phyloP scores from a whole-genome alignment of 2,113 vertebrate genomes.

The Tenebrosternarchus preto region DNA sequence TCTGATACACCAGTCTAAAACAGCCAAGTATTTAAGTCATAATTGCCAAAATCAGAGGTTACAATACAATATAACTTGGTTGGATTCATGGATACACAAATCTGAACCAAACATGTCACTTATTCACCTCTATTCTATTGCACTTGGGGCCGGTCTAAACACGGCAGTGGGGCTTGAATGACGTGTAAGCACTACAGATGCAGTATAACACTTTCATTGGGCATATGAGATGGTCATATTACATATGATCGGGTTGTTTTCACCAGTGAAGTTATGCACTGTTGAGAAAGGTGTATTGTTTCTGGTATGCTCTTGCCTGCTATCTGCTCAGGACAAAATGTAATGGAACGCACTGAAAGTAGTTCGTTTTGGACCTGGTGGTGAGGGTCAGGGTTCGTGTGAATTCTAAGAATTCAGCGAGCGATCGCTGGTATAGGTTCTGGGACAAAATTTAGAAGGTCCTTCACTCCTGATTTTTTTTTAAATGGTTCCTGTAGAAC shows the following conservation, averaged over 20 bases:
- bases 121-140: constrained; percentile 1
- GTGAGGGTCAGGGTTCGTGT: not conserved
- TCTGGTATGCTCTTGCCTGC: constrained; percentile 24
- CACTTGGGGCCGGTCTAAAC: not conserved
- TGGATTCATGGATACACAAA: not conserved
- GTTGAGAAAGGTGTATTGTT: constrained; percentile 17
- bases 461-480: not conserved
- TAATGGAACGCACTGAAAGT: constrained; percentile 2
- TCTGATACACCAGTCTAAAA: not conserved
- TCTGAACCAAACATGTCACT: not conserved
- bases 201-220: constrained; percentile 24
- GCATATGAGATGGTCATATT: constrained; percentile 17
- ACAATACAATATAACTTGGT: not conserved
- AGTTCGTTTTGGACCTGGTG: constrained; percentile 2
- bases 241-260: constrained; percentile 14
- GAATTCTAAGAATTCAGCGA: not conserved
- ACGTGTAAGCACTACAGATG: constrained; percentile 8
- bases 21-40: not conserved
- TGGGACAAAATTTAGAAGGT: not conserved
- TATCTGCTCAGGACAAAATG: constrained; percentile 35
- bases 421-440: not conserved
- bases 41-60: not conserved
- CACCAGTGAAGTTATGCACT: constrained; percentile 9
- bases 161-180: not conserved
- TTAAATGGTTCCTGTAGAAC: not conserved